Evolutionary conservation across 2,797 vertebrate species (phyloP).

Genomic region (Heliangelus exortis): DNA sequence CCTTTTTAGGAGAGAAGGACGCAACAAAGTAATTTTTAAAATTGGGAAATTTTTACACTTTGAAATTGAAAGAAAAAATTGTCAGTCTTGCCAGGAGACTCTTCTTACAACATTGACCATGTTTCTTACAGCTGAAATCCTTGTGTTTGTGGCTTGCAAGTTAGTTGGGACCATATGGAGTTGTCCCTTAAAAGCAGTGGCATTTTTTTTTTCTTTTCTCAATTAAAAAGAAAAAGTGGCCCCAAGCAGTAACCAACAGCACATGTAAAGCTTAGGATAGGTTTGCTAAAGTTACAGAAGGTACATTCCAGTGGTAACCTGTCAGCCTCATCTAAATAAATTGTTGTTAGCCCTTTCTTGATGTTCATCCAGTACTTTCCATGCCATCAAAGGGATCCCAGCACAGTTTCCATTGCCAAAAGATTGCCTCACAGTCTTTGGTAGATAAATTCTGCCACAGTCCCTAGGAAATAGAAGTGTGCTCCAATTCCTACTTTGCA

Average conservation of each 20-base stretch:
- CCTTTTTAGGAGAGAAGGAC: not conserved
- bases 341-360: not conserved
- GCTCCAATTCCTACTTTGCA: not conserved
- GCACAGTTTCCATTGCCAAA: not conserved
- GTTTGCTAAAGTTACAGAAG: not conserved
- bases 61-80: not conserved
- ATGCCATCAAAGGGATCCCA: not conserved
- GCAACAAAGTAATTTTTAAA: not conserved
- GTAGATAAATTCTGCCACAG: not conserved
- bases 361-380: not conserved
- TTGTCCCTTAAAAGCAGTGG: not conserved
- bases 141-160: not conserved
- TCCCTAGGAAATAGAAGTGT: not conserved
- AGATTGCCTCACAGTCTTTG: not conserved
- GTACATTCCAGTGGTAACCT: not conserved
- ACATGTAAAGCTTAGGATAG: not conserved
- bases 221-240: not conserved
- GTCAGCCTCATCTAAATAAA: not conserved
- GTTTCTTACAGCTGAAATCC: not conserved
- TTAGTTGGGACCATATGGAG: not conserved
- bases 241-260: not conserved
- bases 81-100: not conserved
- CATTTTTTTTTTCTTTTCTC: too few relatives aligned
- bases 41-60: not conserved
- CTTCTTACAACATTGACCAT: not conserved